Evolutionary conservation across 2,113 vertebrate species (phyloP), one percentile per base, ranked within the genome.

Genomic region (Notothenia rossii): DNA sequence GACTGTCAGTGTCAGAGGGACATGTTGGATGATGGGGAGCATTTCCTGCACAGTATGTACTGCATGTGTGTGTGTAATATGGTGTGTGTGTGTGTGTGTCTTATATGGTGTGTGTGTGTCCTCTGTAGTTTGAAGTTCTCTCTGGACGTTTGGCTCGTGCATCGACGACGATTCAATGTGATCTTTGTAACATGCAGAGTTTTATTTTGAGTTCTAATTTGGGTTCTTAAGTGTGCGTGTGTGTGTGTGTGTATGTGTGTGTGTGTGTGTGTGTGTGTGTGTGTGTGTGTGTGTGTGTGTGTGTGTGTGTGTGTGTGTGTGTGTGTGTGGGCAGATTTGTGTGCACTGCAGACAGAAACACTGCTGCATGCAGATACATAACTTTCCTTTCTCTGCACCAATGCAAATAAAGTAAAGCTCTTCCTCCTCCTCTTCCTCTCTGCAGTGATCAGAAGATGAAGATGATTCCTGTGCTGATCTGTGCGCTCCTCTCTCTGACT

Each of bases 381-480:
- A 75, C 53, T 66, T 67, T 25, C n/a, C 18, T 56, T 72, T 33
- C 54, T 83, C 22, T 64, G 55, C 54, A 48, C 15, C 7, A 51
- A 8, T 15, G 13, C 12, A 7, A 50, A 0, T 15, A 50, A 50
- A 50, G 5, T 7, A 7, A 36, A 7, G 36, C 53, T 45, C 60
- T 45, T 12, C 18, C 4, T 62, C 36, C 12, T n/a, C 56, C 33
- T 15, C 71, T 33, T 15, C 71, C 14, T 83, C 90, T 85, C 93
- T 90, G 82, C 96, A 99, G 97, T 94, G 94, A 96, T 92, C 93
- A 90, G 93, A 95, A 95, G 89, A 87, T 36, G 74, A 94, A 93
- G 87, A 98, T 99, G 97, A 96, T 94, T 94, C 95, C 79, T 61
- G 92, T 97, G 80, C 94, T 98, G 87, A 93, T 97, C 81, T 94